phyloP scores from a whole-genome alignment of 2,888 invertebrate genomes.

The Cerastis leucographa region DNA sequence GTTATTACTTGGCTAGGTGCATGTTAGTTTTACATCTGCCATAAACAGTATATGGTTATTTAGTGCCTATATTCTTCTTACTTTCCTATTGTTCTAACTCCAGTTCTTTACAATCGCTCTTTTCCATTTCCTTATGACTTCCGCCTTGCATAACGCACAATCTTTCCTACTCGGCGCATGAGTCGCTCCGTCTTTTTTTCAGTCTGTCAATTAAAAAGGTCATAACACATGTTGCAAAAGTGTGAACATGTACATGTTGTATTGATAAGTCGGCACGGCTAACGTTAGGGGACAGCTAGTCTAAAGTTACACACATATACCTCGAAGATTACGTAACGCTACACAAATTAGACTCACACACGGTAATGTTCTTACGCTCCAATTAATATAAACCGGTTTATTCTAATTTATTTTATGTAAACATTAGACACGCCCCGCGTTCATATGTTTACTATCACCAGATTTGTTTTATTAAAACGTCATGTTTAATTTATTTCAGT shows the following conservation, averaged over 20 bases:
- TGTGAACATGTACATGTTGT: conserved; percentile 65
- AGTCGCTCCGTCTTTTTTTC: conserved; percentile 61
- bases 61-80: conserved; percentile 45
- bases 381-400: conserved; percentile 83
- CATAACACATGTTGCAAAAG: conserved; percentile 67
- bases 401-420: conserved; percentile 78
- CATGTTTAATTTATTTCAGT: conserved; percentile 68
- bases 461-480: conserved; percentile 69
- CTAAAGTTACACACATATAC: conserved; percentile 60
- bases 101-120: conserved; percentile 51
- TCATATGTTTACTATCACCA: conserved; percentile 64
- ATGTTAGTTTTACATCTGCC: conserved; percentile 38
- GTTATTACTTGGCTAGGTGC: conserved; percentile 5
- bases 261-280: conserved; percentile 62
- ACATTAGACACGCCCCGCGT: conserved; percentile 72
- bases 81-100: conserved; percentile 61
- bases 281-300: conserved; percentile 66
- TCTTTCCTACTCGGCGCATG: conserved; percentile 55
- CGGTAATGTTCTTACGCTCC: conserved; percentile 85
- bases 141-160: conserved; percentile 63
- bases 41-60: conserved; percentile 34
- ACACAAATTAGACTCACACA: conserved; percentile 71
- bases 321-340: conserved; percentile 59
- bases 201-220: conserved; percentile 69
- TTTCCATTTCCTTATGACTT: conserved; percentile 67